Evolutionary conservation across 2,797 vertebrate genomes (phyloP).

Genomic region (Eremophila alpestris): DNA sequence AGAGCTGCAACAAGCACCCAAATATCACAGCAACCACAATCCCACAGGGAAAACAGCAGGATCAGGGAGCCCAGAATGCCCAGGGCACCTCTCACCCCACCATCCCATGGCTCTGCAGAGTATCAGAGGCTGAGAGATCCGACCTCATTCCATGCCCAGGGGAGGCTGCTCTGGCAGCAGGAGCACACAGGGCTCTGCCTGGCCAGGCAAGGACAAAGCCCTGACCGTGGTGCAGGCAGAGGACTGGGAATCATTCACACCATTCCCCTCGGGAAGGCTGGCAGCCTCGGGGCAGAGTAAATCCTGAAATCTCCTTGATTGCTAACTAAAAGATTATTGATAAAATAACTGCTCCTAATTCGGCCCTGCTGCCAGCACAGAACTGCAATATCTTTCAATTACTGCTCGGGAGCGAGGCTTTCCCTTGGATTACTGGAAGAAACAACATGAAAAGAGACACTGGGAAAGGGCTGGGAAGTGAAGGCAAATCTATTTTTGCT

Average conservation of each 20-base stretch:
- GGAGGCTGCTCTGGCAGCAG: neutral
- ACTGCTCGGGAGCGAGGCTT: neutral
- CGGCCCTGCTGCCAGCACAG: neutral
- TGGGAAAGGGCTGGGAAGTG: neutral
- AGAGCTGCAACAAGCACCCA: neutral
- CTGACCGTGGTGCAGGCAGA: neutral
- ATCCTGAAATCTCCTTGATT: slow-evolving; percentile 57
- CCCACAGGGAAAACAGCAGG: neutral
- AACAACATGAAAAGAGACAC: neutral
- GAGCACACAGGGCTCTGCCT: neutral
- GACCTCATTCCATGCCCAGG: rapidly evolving
- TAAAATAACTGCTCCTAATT: slow-evolving; percentile 27
- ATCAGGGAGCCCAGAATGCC: neutral
- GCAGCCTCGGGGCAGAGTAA: slow-evolving; percentile 47
- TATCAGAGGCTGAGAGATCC: rapidly evolving
- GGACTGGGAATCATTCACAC: slow-evolving; percentile 2
- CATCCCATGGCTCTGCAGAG: rapidly evolving
- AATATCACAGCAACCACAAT: neutral
- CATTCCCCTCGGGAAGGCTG: slow-evolving; percentile 6
- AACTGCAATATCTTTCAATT: slow-evolving; percentile 45
- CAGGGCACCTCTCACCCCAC: rapidly evolving
- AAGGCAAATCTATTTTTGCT: neutral
- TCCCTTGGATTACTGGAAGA: slow-evolving; percentile 25
- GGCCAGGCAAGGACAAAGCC: neutral
- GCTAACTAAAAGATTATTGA: slow-evolving; percentile 65